phyloP scores from a whole-genome alignment of 2,888 invertebrate species.

The Xylophagus ater region DNA sequence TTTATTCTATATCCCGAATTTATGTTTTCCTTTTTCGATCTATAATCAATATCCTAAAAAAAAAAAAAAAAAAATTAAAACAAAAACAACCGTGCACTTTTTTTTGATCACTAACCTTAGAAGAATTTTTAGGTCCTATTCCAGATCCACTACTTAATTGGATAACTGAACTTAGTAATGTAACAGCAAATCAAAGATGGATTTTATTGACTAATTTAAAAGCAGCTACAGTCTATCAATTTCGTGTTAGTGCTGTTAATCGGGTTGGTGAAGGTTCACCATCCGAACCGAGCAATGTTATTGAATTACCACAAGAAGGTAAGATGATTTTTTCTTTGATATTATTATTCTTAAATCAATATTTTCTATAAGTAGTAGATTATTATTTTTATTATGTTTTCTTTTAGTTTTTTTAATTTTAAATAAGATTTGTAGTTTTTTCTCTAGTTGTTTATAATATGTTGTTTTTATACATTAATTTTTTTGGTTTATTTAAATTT shows the following conservation, averaged over 20 bases:
- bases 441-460: no score
- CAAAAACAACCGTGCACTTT: conserved; percentile 9
- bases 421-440: no score
- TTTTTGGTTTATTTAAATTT: no score
- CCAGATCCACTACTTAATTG: conserved; percentile 79
- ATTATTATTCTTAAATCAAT: no score
- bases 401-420: no score
- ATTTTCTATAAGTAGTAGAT: no score
- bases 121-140: conserved; percentile 62
- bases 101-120: conserved; percentile 26
- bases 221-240: conserved; percentile 92
- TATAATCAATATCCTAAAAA: not conserved
- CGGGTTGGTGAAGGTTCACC: conserved; percentile 90
- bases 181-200: conserved; percentile 68
- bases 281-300: conserved; percentile 77
- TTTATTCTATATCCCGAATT: conserved; percentile 12
- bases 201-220: conserved; percentile 73
- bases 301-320: conserved; percentile 95
- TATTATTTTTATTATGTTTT: no score
- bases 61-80: conserved; percentile 1
- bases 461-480: no score
- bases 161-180: conserved; percentile 78
- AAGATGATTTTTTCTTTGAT: conserved; percentile 30
- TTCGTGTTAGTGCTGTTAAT: conserved; percentile 93
- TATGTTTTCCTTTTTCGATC: conserved; percentile 3